Evolutionary conservation across 2,888 invertebrate species (phyloP), one percentile per base, ranked within the genome.

Genomic region (Daptonema setosum): DNA sequence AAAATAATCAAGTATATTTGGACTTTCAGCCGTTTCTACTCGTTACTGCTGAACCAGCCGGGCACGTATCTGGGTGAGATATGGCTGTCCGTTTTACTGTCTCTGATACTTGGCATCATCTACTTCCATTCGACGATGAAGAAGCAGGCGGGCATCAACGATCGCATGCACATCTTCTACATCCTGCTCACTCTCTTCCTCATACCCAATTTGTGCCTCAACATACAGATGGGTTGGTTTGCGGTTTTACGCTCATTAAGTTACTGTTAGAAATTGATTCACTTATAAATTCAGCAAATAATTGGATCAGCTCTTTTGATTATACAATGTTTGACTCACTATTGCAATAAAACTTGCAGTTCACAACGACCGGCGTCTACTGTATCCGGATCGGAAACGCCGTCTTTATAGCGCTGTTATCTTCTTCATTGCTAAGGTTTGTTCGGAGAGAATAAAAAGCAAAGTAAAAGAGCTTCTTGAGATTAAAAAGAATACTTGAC

Each of bases 101-200:
- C 88, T 2, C 78, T 88, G 56, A 76, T 83, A 61, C 79, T 85
- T 30, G 90, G 88, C 3, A 8, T 54, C 2, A 2, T 54, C 11
- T 60, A 28, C 28, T 54, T 51, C 41, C 8, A 56, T 5, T 1
- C 61, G 2, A 47, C 57, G 1, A 22, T 26, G 2, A 35, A n/a
- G 2, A 20, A 24, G 2, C 57, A 58, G 30, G 56, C 53, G 8
- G 57, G 56, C 17, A 53, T 70, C 8, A 68, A 67, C 54, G 73
- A 74, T 61, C 69, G 87, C 57, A 70, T 85, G 57, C 86, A 86
- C n/a, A 86, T 82, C 70, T 85, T 87, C 71, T 86, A 86, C 71
- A 78, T 81, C 29, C 80, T 83, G 61, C 80, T 85, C 78, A 81
- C 82, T 54, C 68, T 88, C 48, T 78, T 80, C 2, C 78, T 79